Evolutionary conservation across 2,113 vertebrate genomes (phyloP), one percentile per base, ranked within the genome.

Genomic region (Sylvia atricapilla): DNA sequence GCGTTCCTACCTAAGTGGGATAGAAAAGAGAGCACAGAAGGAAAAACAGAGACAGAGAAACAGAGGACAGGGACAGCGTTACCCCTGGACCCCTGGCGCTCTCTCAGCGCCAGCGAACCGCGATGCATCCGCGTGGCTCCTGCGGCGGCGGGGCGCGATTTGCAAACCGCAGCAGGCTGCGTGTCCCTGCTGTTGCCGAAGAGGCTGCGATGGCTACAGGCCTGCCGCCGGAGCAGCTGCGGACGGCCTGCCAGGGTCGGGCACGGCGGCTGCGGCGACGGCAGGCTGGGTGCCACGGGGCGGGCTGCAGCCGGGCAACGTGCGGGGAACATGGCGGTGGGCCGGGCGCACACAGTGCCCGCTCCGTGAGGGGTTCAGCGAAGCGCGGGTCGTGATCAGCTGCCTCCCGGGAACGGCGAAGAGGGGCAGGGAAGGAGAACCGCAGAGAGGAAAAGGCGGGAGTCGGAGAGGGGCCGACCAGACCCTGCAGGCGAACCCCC

Each of bases 41-140:
- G 11, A 2, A 41, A 28, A 24, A 31, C 8, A 33, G 9, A 24
- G 7, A 5, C 14, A 23, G 33, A 39, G 30, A 18, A 28, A 22
- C 13, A 52, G 22, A 31, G 21, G 10, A 11, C 28, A 10, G 7
- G 28, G 13, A 12, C 30, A 16, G 23, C 6, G 10, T 5, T 50
- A 3, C n/a, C 3, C 1, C 27, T 9, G 2, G 12, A 11, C 0
- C 15, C 9, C 17, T 0, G 21, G 22, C n/a, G 10, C 35, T 20
- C 21, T 8, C 19, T 2, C 28, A 13, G 44, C 44, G 5, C 2
- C 73, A 16, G 53, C 16, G 18, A 16, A 2, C 31, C 13, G 72
- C 70, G 27, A 2, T 3, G 44, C 13, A 6, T 6, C 44, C 15
- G 44, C 22, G 13, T 4, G 27, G 15, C 35, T 20, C 5, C 44